phyloP scores from a whole-genome alignment of 2,113 vertebrate species.

The Cacatua alba region DNA sequence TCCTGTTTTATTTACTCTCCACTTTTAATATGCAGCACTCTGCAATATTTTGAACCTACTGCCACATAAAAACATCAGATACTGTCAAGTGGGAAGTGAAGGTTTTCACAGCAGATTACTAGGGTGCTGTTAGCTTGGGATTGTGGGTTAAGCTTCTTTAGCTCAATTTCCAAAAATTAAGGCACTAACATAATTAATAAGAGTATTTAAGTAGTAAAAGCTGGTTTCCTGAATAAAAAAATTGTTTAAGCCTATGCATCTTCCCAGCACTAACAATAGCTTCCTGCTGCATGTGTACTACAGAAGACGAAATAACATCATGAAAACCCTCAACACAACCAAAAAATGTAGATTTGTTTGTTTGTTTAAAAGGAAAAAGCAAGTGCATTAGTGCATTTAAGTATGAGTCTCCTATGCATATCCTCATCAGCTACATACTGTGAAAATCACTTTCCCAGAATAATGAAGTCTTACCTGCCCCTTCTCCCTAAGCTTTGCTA shows the following conservation, averaged over 20 bases:
- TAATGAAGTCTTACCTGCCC: neutral
- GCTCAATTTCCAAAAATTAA: neutral
- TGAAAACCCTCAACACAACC: neutral
- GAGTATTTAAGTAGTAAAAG: neutral
- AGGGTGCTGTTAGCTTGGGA: neutral
- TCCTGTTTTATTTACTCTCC: slow-evolving; percentile 9
- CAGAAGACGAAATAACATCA: neutral
- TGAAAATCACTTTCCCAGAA: neutral
- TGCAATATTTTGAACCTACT: neutral
- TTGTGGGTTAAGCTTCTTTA: neutral
- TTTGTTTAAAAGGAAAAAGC: neutral
- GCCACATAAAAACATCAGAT: neutral
- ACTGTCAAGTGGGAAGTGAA: neutral
- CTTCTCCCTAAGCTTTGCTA: neutral
- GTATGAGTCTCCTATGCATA: neutral
- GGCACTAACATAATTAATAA: neutral
- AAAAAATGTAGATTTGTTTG: neutral
- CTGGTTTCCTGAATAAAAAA: neutral
- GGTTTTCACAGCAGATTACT: neutral
- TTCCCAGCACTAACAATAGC: neutral
- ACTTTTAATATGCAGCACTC: neutral
- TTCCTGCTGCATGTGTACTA: neutral
- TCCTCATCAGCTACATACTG: neutral
- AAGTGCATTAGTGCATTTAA: neutral
- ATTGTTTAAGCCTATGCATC: neutral